A percentile compares a stretch with the other conserved stretches of the same genome.
Evolutionary conservation across 2,888 invertebrate species (phyloP).

Genomic region (Conchocele bisecta): DNA sequence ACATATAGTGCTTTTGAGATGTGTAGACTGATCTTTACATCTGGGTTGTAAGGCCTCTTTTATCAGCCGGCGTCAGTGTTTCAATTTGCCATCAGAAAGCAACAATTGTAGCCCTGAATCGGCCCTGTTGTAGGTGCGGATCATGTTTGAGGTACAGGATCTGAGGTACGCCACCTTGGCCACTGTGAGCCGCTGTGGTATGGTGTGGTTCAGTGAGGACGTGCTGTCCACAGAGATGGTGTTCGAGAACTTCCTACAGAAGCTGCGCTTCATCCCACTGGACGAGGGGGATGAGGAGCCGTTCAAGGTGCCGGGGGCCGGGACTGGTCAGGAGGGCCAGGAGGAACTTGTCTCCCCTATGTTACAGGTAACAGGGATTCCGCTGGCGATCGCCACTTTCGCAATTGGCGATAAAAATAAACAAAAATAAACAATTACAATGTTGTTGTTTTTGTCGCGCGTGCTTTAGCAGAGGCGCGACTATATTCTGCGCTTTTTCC

Average conservation of each 20-base stretch:
- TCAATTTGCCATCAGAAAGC: no score
- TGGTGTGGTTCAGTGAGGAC: slow-evolving; percentile 99
- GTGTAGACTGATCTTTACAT: no score
- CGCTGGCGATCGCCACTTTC: no score
- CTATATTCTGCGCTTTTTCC: no score
- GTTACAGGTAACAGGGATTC: slow-evolving; percentile 67
- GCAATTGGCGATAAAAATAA: no score
- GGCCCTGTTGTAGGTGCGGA: slow-evolving; percentile 79
- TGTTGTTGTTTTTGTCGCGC: no score
- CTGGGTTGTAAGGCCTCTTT: no score
- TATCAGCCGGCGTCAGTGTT: no score
- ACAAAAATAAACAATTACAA: no score
- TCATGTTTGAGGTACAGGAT: slow-evolving; percentile 92
- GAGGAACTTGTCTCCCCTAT: slow-evolving; percentile 79
- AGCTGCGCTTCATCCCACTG: slow-evolving; percentile 87
- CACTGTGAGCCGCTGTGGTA: slow-evolving; percentile 99
- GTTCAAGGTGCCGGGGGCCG: slow-evolving; percentile 47
- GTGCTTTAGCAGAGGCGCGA: no score
- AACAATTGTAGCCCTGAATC: no score
- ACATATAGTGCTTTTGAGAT: no score
- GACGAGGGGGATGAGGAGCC: slow-evolving; percentile 81
- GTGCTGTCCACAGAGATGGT: slow-evolving; percentile 99
- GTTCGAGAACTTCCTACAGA: slow-evolving; percentile 96
- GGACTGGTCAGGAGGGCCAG: slow-evolving; percentile 52
- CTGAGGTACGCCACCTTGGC: slow-evolving; percentile 98